Evolutionary conservation across 2,797 vertebrate genomes (phyloP).

Genomic region (Mico argentatus): DNA sequence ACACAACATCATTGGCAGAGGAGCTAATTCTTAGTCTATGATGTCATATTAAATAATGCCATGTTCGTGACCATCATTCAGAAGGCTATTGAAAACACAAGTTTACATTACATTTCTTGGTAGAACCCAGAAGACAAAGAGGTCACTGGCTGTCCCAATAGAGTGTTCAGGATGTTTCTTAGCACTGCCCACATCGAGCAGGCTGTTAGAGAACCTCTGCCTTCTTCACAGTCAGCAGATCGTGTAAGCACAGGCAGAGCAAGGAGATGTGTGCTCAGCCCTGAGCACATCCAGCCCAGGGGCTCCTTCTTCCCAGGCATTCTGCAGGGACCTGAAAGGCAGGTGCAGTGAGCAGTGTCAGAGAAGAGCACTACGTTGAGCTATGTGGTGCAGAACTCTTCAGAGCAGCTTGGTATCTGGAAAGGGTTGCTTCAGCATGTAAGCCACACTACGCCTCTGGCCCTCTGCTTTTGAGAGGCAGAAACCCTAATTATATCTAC

Average conservation of each 20-base stretch:
- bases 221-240: neutral
- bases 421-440: neutral
- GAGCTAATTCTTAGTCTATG: neutral
- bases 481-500: neutral
- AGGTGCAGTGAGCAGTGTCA: neutral
- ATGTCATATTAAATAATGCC: neutral
- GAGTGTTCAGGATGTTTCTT: neutral
- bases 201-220: neutral
- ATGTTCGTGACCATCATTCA: neutral
- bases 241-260: rapidly evolving
- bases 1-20: neutral
- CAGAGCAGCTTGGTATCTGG: neutral
- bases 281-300: neutral
- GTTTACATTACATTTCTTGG: neutral
- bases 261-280: neutral
- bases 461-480: neutral
- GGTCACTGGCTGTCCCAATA: neutral
- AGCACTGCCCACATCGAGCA: neutral
- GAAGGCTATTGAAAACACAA: neutral
- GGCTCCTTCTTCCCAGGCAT: neutral
- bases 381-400: neutral
- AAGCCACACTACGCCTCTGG: neutral
- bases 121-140: neutral
- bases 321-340: neutral
- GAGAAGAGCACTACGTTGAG: rapidly evolving